These are phyloP conservation scores for Psittacula derbiana DNA, from an alignment of 2,797 vertebrate genomes.

Conservation along the genomic window DNA sequence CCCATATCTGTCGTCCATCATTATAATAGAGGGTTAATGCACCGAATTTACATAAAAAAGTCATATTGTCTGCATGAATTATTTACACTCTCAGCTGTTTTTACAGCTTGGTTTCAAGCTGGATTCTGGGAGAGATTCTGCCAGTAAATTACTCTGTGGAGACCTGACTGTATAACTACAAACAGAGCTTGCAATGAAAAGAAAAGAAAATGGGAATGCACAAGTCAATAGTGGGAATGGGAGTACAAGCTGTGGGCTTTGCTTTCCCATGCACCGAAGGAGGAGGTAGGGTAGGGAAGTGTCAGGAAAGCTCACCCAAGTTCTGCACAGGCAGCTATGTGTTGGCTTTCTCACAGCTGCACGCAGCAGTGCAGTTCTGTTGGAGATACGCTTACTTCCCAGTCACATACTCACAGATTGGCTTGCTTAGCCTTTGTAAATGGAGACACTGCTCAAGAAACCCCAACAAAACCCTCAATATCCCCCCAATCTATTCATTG, in stretches of 20 bases:
- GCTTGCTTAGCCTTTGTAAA: not conserved
- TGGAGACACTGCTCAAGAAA: not conserved
- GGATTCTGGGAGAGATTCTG: conserved; percentile 93
- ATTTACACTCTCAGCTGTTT: conserved; percentile 99
- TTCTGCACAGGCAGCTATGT: fast-evolving
- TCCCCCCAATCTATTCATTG: not conserved
- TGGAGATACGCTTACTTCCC: not conserved
- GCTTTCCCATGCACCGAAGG: not conserved
- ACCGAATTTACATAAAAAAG: conserved; percentile 99
- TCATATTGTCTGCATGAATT: conserved; percentile 99
- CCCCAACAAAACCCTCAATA: not conserved
- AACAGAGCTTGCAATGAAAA: conserved; percentile 68
- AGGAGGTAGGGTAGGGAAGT: not conserved
- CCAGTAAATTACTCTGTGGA: conserved; percentile 94
- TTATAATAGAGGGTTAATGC: conserved; percentile 99
- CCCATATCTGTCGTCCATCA: conserved; percentile 99
- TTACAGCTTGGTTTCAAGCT: conserved; percentile 92
- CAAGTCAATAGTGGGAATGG: conserved; percentile 46
- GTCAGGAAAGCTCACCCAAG: not conserved
- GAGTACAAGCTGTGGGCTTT: not conserved
- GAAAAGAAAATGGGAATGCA: conserved; percentile 69
- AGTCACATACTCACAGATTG: not conserved
- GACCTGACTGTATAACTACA: conserved; percentile 80
- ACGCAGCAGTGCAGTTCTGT: not conserved
- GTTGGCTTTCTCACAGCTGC: not conserved